Percentiles rank a stretch among this genome's conserved stretches.
Evolutionary conservation across 2,113 vertebrate genomes (phyloP).

Genomic region (Alosa alosa): DNA sequence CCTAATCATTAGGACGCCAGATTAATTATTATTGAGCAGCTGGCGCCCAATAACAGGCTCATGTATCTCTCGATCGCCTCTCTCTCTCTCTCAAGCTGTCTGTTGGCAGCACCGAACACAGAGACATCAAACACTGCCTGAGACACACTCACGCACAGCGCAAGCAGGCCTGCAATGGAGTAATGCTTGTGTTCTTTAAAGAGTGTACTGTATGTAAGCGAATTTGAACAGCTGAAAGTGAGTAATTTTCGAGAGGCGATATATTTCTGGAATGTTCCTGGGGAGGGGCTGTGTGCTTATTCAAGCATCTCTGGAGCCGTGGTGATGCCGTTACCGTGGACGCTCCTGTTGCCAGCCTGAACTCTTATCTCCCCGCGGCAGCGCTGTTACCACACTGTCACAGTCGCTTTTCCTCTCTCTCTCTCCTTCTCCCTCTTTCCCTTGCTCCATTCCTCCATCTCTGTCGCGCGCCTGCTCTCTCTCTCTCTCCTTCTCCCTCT

Average conservation of each 20-base stretch:
- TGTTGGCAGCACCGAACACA: neutral
- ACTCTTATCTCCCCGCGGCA: neutral
- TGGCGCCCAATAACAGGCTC: neutral
- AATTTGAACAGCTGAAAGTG: neutral
- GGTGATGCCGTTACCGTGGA: neutral
- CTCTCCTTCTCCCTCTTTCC: neutral
- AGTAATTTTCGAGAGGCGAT: neutral
- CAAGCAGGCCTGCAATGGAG: neutral
- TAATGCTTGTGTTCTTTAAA: neutral
- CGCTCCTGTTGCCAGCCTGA: conserved; percentile 2
- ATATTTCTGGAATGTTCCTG: neutral
- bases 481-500: neutral
- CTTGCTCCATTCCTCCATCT: conserved; percentile 16
- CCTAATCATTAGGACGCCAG: neutral
- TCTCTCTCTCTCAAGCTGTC: neutral
- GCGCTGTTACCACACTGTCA: neutral
- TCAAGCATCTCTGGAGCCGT: neutral
- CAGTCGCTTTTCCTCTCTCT: conserved; percentile 3
- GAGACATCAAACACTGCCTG: neutral
- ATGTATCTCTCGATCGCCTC: neutral
- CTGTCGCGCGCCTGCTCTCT: neutral
- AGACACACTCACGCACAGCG: neutral
- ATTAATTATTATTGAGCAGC: conserved; percentile 9
- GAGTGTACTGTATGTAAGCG: neutral
- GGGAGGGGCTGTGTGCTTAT: neutral